Conservation (phyloP, 2,888 invertebrate genomes). For the Mythimna pallens region DNA sequence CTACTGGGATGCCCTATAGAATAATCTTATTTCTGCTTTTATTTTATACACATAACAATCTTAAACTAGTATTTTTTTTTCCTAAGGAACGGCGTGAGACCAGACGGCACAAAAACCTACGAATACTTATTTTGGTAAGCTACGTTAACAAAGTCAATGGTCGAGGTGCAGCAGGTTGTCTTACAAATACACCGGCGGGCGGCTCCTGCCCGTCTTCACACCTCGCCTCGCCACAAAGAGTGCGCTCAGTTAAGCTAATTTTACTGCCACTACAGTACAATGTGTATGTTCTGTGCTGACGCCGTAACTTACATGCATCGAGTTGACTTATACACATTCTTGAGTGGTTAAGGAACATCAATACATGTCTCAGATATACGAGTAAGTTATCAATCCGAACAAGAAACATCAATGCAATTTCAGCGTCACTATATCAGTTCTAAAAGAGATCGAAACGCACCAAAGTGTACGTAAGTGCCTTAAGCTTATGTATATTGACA, state of each 20-base stretch:
- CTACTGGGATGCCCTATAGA: neutral
- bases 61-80: neutral
- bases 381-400: neutral
- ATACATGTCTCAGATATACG: neutral
- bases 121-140: constrained; percentile 2
- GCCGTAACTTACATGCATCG: neutral
- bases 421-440: neutral
- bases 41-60: neutral
- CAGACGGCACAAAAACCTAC: constrained; percentile 1
- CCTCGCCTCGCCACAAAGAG: constrained; percentile 76
- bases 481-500: constrained; percentile 17
- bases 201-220: constrained; percentile 63
- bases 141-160: neutral
- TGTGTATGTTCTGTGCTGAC: neutral
- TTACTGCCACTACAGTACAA: constrained; percentile 14
- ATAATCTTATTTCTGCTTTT: constrained; percentile 10
- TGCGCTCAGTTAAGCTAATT: constrained; percentile 62
- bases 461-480: neutral
- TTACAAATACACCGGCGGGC: neutral
- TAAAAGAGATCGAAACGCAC: neutral
- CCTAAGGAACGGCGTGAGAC: neutral
- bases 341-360: neutral
- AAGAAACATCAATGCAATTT: neutral
- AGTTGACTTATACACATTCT: neutral
- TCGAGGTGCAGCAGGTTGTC: constrained; percentile 13